These are phyloP conservation scores for Typhlomys cinereus DNA, from an alignment of 2,113 vertebrate species.

Conservation along the genomic window DNA sequence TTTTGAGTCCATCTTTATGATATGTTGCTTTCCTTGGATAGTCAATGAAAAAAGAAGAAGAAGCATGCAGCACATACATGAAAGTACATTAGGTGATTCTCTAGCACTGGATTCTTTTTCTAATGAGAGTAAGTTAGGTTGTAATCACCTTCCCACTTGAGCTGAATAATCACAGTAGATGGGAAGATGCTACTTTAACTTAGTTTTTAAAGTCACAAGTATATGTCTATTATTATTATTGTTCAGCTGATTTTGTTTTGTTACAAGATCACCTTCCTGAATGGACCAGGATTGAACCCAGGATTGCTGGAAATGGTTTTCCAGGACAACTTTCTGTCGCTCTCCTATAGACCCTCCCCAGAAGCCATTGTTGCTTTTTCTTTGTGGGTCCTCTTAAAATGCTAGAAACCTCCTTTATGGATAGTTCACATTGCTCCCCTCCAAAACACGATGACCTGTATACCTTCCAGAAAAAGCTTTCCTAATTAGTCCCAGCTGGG, in stretches of 20 bases:
- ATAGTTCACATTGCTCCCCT: background rate
- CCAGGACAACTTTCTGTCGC: background rate
- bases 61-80: background rate
- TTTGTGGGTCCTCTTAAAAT: conserved; percentile 15
- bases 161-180: background rate
- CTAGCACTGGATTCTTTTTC: conserved; percentile 10
- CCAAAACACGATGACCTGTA: background rate
- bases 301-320: background rate
- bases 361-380: background rate
- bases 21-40: background rate
- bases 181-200: conserved; percentile 33
- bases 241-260: conserved; percentile 27
- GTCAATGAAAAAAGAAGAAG: conserved; percentile 19
- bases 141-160: conserved; percentile 31
- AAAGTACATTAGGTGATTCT: background rate
- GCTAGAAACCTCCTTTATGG: background rate
- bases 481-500: background rate
- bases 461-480: background rate
- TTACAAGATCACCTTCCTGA: conserved; percentile 26
- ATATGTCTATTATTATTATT: conserved; percentile 10
- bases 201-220: conserved; percentile 29
- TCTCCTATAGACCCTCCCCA: background rate
- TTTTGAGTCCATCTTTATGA: background rate
- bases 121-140: conserved; percentile 16
- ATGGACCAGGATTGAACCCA: background rate